Percentiles rank a stretch among this genome's conserved stretches.
phyloP scores from a whole-genome alignment of 2,888 invertebrate species.

The Synanthedon tipuliformis region DNA sequence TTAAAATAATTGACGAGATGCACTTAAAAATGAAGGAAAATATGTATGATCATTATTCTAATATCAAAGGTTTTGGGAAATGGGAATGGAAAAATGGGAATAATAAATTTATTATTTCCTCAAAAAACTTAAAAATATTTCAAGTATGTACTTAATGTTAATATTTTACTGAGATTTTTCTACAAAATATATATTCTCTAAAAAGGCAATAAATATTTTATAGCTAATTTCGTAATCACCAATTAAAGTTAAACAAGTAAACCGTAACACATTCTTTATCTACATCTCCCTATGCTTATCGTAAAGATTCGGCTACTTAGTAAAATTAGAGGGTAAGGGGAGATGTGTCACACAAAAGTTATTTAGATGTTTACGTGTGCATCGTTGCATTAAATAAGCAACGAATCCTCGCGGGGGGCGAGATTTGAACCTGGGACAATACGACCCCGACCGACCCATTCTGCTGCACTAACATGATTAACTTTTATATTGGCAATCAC shows the following conservation, averaged over 20 bases:
- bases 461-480: constrained; percentile 50
- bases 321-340: constrained; percentile 64
- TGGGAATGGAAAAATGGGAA: too few species aligned
- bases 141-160: too few species aligned
- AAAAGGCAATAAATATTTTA: too few species aligned
- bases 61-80: too few species aligned
- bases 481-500: constrained; percentile 53
- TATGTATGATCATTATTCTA: too few species aligned
- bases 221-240: neutral
- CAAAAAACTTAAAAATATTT: too few species aligned
- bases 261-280: constrained; percentile 44
- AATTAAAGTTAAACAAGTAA: constrained; percentile 21
- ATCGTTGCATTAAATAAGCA: constrained; percentile 69
- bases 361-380: constrained; percentile 71
- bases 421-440: constrained; percentile 52
- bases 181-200: too few species aligned
- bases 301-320: constrained; percentile 67
- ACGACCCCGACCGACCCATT: constrained; percentile 46
- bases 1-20: too few species aligned
- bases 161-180: too few species aligned
- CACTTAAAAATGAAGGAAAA: too few species aligned
- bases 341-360: constrained; percentile 67
- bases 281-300: constrained; percentile 53
- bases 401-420: constrained; percentile 59
- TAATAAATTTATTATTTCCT: too few species aligned